Conservation (phyloP, 2,888 invertebrate genomes). For the Diplazon laetatorius region DNA sequence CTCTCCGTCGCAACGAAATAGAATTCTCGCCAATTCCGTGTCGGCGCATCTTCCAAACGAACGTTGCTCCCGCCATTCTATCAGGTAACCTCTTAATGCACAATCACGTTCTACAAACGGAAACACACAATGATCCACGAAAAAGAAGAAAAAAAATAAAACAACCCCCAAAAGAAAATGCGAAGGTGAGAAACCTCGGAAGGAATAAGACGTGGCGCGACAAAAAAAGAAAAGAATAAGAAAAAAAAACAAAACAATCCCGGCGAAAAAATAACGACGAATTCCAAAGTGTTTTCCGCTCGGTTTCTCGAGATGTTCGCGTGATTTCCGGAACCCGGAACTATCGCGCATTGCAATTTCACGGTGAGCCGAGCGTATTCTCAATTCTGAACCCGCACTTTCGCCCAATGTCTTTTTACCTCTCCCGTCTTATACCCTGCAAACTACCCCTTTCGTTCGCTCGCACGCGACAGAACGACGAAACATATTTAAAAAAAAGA, state of each 20-base stretch:
- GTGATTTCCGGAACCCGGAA: conserved; percentile 27
- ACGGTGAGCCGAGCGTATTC: conserved; percentile 59
- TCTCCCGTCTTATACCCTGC: not conserved
- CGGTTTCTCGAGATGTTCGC: conserved; percentile 29
- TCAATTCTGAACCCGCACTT: conserved; percentile 51
- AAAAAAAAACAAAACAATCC: no score
- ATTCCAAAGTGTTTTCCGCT: conserved; percentile 27
- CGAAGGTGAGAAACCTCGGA: conserved; percentile 36
- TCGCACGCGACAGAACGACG: conserved; percentile 15
- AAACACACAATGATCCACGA: conserved; percentile 12
- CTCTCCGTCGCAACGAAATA: conserved; percentile 4
- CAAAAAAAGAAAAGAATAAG: not conserved
- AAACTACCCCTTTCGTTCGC: conserved; percentile 27
- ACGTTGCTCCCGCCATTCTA: conserved; percentile 13
- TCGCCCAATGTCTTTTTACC: conserved; percentile 33
- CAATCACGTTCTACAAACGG: conserved; percentile 22
- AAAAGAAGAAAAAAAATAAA: conserved; percentile 6
- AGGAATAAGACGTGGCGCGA: conserved; percentile 34
- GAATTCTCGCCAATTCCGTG: conserved; percentile 38
- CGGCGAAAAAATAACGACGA: conserved; percentile 26
- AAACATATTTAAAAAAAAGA: conserved; percentile 3
- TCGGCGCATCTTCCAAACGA: conserved; percentile 32
- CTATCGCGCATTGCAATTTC: conserved; percentile 63
- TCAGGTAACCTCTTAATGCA: conserved; percentile 31
- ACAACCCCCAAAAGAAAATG: not conserved